These are phyloP conservation scores for Corythornis cristatus DNA, from an alignment of 2,113 vertebrate species.

Conservation along the genomic window DNA sequence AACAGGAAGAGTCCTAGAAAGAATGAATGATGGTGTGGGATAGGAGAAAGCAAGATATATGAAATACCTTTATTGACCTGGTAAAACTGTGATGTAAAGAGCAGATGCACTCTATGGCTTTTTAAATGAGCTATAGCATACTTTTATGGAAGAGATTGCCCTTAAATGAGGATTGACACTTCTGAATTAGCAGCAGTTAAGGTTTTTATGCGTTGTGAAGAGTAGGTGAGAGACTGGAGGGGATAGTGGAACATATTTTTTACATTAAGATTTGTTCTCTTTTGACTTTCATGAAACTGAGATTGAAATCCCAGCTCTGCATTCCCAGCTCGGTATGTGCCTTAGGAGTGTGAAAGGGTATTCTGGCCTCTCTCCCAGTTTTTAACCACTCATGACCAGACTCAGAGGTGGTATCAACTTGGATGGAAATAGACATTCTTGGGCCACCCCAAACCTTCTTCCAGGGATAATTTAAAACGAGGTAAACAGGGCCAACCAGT, in stretches of 20 bases:
- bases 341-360: background rate
- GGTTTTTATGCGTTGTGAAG: slow-evolving; percentile 29
- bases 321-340: background rate
- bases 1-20: background rate
- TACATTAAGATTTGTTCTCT: slow-evolving; percentile 15
- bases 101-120: background rate
- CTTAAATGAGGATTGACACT: background rate
- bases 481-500: background rate
- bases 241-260: background rate
- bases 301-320: background rate
- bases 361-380: background rate
- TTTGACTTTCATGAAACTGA: background rate
- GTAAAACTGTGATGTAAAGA: background rate
- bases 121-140: background rate
- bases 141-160: background rate
- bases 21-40: background rate
- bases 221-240: slow-evolving; percentile 55
- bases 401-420: background rate
- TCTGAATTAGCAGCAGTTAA: slow-evolving; percentile 33
- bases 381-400: background rate
- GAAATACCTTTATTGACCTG: background rate
- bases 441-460: background rate
- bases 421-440: background rate
- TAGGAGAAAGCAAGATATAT: background rate
- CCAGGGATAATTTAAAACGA: background rate